Percentiles rank a stretch among this genome's conserved stretches.
Conservation (phyloP, 2,888 invertebrate genomes). For the Drosophila villosipedis region DNA sequence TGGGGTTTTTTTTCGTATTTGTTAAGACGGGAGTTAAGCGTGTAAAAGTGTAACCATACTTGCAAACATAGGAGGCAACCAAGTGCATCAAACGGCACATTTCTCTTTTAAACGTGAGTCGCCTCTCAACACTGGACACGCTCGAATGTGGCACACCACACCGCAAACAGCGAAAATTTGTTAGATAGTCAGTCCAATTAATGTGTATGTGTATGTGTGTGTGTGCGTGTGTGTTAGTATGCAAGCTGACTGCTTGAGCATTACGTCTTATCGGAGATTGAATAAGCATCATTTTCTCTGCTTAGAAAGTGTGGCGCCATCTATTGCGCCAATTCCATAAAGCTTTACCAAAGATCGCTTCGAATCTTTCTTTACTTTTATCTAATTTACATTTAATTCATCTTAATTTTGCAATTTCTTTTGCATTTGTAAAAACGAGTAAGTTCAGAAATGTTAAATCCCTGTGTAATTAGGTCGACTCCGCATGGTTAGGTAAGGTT, state of each 20-base stretch:
- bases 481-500: background rate
- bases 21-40: slow-evolving; percentile 65
- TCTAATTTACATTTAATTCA: background rate
- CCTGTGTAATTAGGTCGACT: background rate
- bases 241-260: slow-evolving; percentile 60
- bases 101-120: slow-evolving; percentile 75
- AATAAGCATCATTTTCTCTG: slow-evolving; percentile 60
- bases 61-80: slow-evolving; percentile 57
- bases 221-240: slow-evolving; percentile 51
- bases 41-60: slow-evolving; percentile 30
- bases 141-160: slow-evolving; percentile 69
- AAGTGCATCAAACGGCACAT: slow-evolving; percentile 69
- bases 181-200: slow-evolving; percentile 51
- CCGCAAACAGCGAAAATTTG: slow-evolving; percentile 47
- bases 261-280: slow-evolving; percentile 77
- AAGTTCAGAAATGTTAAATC: background rate
- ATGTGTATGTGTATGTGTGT: slow-evolving; percentile 42
- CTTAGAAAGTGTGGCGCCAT: slow-evolving; percentile 69
- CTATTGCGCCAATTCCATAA: slow-evolving; percentile 44
- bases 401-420: background rate
- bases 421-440: background rate
- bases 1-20: slow-evolving; percentile 38
- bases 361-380: background rate
- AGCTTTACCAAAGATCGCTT: background rate
- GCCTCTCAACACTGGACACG: slow-evolving; percentile 71